Evolutionary conservation across 1,140 invertebrate species (phyloP).

Genomic region (Ceratosolen fusciceps): DNA sequence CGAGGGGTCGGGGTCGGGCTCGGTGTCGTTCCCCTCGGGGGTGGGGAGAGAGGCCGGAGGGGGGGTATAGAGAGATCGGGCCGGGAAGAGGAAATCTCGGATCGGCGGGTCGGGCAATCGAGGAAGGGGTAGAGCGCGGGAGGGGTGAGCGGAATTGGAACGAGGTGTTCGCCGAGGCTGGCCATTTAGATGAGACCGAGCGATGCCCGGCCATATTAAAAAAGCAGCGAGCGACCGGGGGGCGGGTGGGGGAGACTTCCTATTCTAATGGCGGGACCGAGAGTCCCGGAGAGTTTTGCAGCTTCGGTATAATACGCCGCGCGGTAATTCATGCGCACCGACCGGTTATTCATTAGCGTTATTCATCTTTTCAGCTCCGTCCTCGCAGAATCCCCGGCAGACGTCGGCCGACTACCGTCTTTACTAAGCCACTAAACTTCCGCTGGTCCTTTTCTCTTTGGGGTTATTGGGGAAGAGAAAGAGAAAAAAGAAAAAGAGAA

Average conservation of each 20-base stretch:
- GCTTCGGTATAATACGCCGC: not conserved
- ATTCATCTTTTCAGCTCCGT: not conserved
- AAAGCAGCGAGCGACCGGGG: too few species aligned
- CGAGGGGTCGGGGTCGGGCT: too few species aligned
- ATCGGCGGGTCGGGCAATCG: too few species aligned
- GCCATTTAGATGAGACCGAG: not conserved
- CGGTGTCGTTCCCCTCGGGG: too few species aligned
- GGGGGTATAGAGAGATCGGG: too few species aligned
- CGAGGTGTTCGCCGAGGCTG: not conserved
- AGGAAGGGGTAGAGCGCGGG: not conserved
- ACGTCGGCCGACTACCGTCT: not conserved
- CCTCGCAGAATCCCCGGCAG: not conserved
- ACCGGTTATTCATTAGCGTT: constrained; percentile 7
- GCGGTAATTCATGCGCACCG: not conserved
- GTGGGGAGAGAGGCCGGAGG: too few species aligned
- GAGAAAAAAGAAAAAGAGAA: too few species aligned
- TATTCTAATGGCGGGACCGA: constrained; percentile 2
- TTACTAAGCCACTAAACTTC: not conserved
- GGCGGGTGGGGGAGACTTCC: too few species aligned
- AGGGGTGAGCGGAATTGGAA: constrained; percentile 1
- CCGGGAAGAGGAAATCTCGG: not conserved
- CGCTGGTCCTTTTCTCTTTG: not conserved
- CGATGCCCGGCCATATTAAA: constrained; percentile 6
- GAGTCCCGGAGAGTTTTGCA: not conserved
- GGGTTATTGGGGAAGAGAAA: too few species aligned